Evolutionary conservation across 2,797 vertebrate genomes (phyloP), one percentile per base, ranked within the genome.

Genomic region (Melanotaenia nigrans): DNA sequence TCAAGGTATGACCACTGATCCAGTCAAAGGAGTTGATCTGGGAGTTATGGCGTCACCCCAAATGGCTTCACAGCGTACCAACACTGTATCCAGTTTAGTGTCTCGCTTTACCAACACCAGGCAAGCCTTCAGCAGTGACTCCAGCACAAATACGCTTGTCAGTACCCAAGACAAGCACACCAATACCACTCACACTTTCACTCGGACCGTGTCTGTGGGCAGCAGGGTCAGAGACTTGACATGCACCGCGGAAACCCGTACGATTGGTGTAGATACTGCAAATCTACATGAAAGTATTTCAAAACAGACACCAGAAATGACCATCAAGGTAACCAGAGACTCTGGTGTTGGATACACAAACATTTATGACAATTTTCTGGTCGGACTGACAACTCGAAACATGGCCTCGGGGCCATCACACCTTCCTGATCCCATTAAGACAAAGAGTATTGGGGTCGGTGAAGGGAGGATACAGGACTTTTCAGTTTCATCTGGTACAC

Each of bases 311-410:
- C 35, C 49, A 16, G 68, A 59, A 3, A 58, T 30, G 0, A 63
- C 82, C 2, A 58, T 84, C 61, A 98, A 96, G 87, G 63, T 42
- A 35, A 98, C 96, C 78, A 93, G 95, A 92, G 97, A 99, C 78
- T 90, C 83, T 3, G 96, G 97, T 0, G 81, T 96, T 77, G 98
- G 98, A 10, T 95, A 96, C 79, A 94, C 95, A 45, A 96, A 88
- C 59, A 68, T 99, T 80, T 74, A 95, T 3, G 97, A 99, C 62
- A 97, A 97, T 88, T 98, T 96, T 61, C 87, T 99, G 56, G 92
- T 99, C 55, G 97, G 97, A 33, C 87, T 99, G 53, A 97, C 96
- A 90, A 96, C 96, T 62, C 92, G 96, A 65, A 98, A 95, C 85
- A 99, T 99, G 84, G 97, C 97, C 0, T 99, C 97, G 1, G 98